phyloP scores from a whole-genome alignment of 1,140 invertebrate genomes.

The Euwallacea similis region DNA sequence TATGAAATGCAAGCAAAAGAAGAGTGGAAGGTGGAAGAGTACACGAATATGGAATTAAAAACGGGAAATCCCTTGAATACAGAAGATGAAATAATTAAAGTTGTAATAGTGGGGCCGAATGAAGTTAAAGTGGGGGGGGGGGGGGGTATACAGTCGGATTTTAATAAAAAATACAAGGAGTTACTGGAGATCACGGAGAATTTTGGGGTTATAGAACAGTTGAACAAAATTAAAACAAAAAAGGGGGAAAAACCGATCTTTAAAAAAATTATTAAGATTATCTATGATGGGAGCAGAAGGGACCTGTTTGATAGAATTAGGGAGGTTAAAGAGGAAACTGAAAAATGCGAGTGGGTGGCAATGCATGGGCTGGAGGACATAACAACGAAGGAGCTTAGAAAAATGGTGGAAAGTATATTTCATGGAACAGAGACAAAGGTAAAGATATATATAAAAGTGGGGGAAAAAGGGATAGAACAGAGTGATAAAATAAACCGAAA shows the following conservation, averaged over 20 bases:
- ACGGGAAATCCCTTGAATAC: slow-evolving; percentile 24
- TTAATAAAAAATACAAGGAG: slow-evolving; percentile 28
- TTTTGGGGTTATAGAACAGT: slow-evolving; percentile 14
- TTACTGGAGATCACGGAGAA: too few species aligned
- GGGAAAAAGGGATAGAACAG: not conserved
- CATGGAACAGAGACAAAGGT: not conserved
- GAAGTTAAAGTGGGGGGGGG: slow-evolving; percentile 24
- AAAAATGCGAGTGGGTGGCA: not conserved
- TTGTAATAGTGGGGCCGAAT: slow-evolving; percentile 23
- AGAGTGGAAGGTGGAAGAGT: slow-evolving; percentile 2
- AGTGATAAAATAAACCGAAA: not conserved
- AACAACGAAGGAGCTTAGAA: not conserved
- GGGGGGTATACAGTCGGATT: slow-evolving; percentile 10
- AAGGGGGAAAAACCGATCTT: not conserved
- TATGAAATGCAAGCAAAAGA: too few species aligned
- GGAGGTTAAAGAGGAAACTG: slow-evolving; percentile 1
- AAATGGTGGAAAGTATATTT: slow-evolving; percentile 23
- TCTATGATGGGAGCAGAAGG: not conserved
- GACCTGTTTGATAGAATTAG: not conserved
- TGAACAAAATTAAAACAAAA: not conserved
- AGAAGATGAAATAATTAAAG: slow-evolving; percentile 11
- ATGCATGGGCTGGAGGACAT: slow-evolving; percentile 11
- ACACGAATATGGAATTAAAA: slow-evolving; percentile 22
- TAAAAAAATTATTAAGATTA: slow-evolving; percentile 9
- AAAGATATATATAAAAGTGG: slow-evolving; percentile 6